Evolutionary conservation across 2,113 vertebrate species (phyloP).

Genomic region (Perognathus longimembris): DNA sequence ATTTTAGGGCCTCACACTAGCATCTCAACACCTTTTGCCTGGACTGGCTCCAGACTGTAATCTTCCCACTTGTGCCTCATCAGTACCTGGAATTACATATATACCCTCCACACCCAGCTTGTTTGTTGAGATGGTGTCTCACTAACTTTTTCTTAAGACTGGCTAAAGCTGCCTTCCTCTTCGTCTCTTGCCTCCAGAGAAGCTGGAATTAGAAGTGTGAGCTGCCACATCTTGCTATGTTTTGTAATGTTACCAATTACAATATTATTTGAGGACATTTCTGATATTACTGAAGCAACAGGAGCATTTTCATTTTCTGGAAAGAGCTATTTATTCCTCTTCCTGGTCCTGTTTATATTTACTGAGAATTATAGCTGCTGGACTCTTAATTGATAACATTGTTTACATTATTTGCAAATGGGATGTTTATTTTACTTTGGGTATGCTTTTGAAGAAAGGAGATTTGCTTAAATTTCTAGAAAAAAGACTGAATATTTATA

Average conservation of each 20-base stretch:
- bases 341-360: background rate
- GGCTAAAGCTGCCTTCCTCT: too few species aligned
- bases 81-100: too few species aligned
- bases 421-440: slow-evolving; percentile 14
- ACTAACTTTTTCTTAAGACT: too few species aligned
- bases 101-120: too few species aligned
- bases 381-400: background rate
- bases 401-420: slow-evolving; percentile 33
- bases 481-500: slow-evolving; percentile 12
- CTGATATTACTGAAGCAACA: slow-evolving; percentile 11
- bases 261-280: slow-evolving; percentile 42
- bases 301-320: background rate
- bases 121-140: too few species aligned
- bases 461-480: slow-evolving; percentile 29
- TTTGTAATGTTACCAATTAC: slow-evolving; percentile 18
- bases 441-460: background rate
- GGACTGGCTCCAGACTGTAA: too few species aligned
- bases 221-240: background rate
- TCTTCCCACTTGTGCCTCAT: too few species aligned
- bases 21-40: too few species aligned
- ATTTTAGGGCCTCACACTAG: too few species aligned
- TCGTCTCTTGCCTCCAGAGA: too few species aligned
- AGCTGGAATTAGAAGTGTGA: too few species aligned
- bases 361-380: slow-evolving; percentile 42
- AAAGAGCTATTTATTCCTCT: background rate